Evolutionary conservation across 2,888 invertebrate species (phyloP), one percentile per base, ranked within the genome.

Genomic region (Pteria penguin): DNA sequence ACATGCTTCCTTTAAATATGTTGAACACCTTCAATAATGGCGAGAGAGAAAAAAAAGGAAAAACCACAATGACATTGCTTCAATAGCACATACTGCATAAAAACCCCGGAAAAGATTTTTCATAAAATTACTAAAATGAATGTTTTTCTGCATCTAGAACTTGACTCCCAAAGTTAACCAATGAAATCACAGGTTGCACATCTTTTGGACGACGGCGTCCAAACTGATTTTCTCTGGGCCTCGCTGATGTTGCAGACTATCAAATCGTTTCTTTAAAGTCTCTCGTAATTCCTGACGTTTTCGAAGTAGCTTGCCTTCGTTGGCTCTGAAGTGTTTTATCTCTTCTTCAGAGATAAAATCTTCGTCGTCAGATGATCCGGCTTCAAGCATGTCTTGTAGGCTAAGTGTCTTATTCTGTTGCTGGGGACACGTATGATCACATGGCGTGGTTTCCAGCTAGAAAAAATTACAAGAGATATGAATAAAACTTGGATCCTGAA

Each of bases 241-340:
- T 61, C 73, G 45, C 79, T 83, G 84, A 54, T 85, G 82, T 74
- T 87, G 87, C 86, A 90, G 82, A 76, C 82, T 86, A 72, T 86
- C 96, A 91, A 97, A 97, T 91, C 96, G 95, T 91, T 95, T 95
- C 89, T 95, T 95, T 78, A 97, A 93, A 75, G 95, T 96, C 92
- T 96, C 95, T 72, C 97, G 94, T 87, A 97, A 93, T 92, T 96
- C 95, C 89, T 95, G 95, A 84, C 97, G 95, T 93, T 96, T 95
- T 89, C 96, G 95, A 79, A 95, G 94, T 87, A 96, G 95, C 91
- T 95, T 95, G 90, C 95, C 94, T 91, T 94, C 94, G 90, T 96
- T 95, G 84, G 95, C 95, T 93, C 96, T 95, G 92, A 97, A 97
- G 93, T 96, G 96, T 93, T 95, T 94, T 83, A 97, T 95, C 92